Evolutionary conservation across 2,888 invertebrate genomes (phyloP), one percentile per base, ranked within the genome.

Genomic region (Agonopterix heracliana): DNA sequence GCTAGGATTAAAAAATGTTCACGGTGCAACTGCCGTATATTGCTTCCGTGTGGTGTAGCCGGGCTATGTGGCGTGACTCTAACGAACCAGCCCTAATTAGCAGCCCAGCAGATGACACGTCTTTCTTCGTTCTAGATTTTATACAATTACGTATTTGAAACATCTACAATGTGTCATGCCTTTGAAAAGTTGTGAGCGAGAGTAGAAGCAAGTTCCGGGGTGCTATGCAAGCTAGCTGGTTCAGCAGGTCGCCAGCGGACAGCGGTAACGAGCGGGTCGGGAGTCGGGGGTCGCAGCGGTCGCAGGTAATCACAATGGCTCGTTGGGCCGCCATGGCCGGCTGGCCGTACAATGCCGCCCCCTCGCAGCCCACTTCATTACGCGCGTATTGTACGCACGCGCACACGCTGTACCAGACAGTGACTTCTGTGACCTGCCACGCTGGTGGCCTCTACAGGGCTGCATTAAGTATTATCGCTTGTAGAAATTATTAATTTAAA

Each of bases 291-390:
- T 64, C 59, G 56, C 53, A 53, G 55, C 53, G 53, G 55, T 59
- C 49, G 63, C 61, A 57, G 59, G 56, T 61, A 49, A 57, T 62
- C 65, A 86, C 86, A 87, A 87, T 87, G 78, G 68, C 78, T 86
- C 85, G 82, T 86, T 84, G 83, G 38, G 50, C 12, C 36, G 35
- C 13, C 34, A 26, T 36, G n/a, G 48, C 14, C 44, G 11, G 26
- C 26, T 35, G 35, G 44, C 43, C 26, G 36, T 71, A 86, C 83
- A 86, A 86, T 78, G 74, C 81, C 83, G 82, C 84, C 84, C 79
- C 82, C 83, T 80, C 80, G 71, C 74, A 70, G 80, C 80, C 79
- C 82, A 87, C 88, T 88, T 89, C 88, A 89, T 89, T 89, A 88
- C 88, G 88, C 87, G 81, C 64, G 74, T 81, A 88, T 89, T 89